phyloP scores from a whole-genome alignment of 2,113 vertebrate genomes.

The Anguilla rostrata region DNA sequence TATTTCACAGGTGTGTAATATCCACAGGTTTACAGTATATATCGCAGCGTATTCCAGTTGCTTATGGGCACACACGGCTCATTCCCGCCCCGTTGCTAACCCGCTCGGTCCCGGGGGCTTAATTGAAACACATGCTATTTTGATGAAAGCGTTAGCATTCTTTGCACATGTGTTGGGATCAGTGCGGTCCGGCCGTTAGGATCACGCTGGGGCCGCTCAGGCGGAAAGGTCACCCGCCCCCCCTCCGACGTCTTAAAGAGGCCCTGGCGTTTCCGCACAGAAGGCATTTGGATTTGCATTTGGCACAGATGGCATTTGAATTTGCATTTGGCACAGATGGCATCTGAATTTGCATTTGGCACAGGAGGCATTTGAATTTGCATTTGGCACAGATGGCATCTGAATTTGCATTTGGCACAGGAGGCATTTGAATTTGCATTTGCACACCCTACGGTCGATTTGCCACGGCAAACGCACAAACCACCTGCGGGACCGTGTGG shows the following conservation, averaged over 20 bases:
- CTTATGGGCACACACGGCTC: not conserved
- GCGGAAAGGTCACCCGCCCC: constrained; percentile 48
- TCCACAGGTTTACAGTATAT: too few species aligned
- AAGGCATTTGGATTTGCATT: too few species aligned
- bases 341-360: not conserved
- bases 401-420: constrained; percentile 32
- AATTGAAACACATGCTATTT: constrained; percentile 58
- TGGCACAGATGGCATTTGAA: too few species aligned
- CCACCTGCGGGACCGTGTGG: not conserved
- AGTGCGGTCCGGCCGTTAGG: constrained; percentile 25
- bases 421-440: constrained; percentile 26
- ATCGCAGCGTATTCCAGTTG: not conserved
- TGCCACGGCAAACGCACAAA: not conserved
- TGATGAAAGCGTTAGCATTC: constrained; percentile 62
- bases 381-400: not conserved
- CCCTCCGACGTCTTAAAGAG: not conserved
- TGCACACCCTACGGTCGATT: constrained; percentile 15
- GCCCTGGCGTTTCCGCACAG: not conserved
- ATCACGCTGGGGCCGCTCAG: constrained; percentile 63
- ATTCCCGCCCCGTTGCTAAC: not conserved
- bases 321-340: not conserved
- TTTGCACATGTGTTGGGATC: constrained; percentile 57
- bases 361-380: constrained; percentile 20
- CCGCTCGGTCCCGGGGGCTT: constrained; percentile 28
- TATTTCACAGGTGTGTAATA: too few species aligned